Base-by-base conservation (phyloP, 2,888 invertebrate species). In the Alcis repandata region DNA sequence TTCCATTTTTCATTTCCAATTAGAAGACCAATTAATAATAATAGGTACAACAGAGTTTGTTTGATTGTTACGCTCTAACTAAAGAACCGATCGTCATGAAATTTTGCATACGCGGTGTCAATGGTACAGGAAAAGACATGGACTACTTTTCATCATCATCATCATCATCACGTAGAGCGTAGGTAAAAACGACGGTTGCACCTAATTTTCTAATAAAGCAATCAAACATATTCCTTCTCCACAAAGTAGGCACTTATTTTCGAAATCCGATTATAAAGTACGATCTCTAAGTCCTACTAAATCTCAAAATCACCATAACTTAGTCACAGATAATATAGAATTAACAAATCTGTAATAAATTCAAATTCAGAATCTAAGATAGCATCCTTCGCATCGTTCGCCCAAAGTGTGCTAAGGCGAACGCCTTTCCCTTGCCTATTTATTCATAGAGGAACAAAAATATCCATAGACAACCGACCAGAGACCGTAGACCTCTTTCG, bases 391-490 rank as follows among this genome's bases (percentile, higher is more conserved):
- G 49, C 74, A 73, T 74, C 53, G 53, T 48, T 63, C 86, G 80
- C 77, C 81, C 86, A 80, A 92, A 91, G 86, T 92, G 89, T 93
- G 92, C 88, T 92, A 92, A 92, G 92, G 92, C 88, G 84, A 92
- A 89, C 93, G 87, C 92, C 93, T 92, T 92, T 92, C 92, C 88
- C 91, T 92, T 90, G 67, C 79, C 83, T 85, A 86, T 89, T 91
- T 92, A 92, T 93, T 91, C 91, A 92, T 91, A 92, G 91, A 89
- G 91, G 91, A 92, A 89, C 92, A 92, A 93, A 93, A 93, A 93
- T 92, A 92, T 84, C 89, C 89, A 90, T 89, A 90, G 86, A 85
- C 84, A 83, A 81, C 73, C 75, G 69, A 66, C 91, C 89, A 89
- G 69, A 69, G 41, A 67, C 77, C 38, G 40, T 57, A 77, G 89